Percentiles rank a stretch among this genome's conserved stretches.
These are phyloP conservation scores for Rhinatrema bivittatum DNA, from an alignment of 2,797 vertebrate genomes.

Conservation along the genomic window DNA sequence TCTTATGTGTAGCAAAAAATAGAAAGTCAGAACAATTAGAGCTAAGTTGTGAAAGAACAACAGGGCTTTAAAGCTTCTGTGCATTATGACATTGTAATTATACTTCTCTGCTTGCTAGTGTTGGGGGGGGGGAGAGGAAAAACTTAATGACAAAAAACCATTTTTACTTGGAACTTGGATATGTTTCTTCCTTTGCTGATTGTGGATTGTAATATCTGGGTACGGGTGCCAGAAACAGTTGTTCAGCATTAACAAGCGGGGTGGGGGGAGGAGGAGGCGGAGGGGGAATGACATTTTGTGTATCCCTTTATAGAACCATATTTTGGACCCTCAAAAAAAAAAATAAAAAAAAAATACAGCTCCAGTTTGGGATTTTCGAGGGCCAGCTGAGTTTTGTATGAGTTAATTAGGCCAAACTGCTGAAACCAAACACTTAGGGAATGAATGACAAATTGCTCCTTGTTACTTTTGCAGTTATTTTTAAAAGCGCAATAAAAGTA, in stretches of 20 bases:
- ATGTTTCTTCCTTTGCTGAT: too few species aligned
- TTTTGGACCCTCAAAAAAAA: background rate
- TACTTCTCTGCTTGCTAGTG: too few species aligned
- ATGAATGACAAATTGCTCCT: conserved; percentile 10
- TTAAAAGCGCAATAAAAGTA: conserved; percentile 62
- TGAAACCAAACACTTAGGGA: conserved; percentile 18
- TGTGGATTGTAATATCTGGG: background rate
- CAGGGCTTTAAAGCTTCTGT: background rate
- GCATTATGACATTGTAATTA: background rate
- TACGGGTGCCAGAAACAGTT: background rate
- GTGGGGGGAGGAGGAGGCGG: too few species aligned
- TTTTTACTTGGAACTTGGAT: too few species aligned
- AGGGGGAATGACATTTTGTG: background rate
- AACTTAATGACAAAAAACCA: background rate
- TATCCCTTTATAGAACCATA: conserved; percentile 3
- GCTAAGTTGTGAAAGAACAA: conserved; percentile 3
- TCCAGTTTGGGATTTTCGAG: conserved; percentile 1
- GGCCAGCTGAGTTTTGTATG: background rate
- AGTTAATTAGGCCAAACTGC: conserved; percentile 6
- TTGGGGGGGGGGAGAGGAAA: too few species aligned
- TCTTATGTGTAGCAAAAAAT: too few species aligned
- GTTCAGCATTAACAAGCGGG: background rate
- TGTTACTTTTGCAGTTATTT: conserved; percentile 45
- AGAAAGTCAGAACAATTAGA: too few species aligned
- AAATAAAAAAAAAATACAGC: background rate